These are phyloP conservation scores for Tichodroma muraria DNA, from an alignment of 2,113 vertebrate species.

Conservation along the genomic window DNA sequence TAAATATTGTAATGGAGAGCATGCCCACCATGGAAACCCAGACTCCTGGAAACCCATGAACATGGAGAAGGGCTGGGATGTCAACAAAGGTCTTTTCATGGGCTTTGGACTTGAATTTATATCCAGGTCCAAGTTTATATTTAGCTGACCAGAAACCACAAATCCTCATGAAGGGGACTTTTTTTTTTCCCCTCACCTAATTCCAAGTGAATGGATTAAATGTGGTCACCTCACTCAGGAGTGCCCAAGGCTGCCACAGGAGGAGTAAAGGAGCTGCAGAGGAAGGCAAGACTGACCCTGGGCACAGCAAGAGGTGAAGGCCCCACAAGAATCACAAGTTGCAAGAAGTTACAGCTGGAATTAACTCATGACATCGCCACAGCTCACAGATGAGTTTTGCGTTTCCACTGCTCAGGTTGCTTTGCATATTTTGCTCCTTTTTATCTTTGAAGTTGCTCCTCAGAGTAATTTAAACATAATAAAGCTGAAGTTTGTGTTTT, in stretches of 20 bases:
- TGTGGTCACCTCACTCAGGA: background rate
- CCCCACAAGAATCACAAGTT: background rate
- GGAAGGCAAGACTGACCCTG: background rate
- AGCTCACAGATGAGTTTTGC: background rate
- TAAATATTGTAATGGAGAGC: background rate
- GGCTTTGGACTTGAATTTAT: too few relatives aligned
- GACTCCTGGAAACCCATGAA: background rate
- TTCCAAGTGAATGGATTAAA: background rate
- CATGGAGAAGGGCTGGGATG: background rate
- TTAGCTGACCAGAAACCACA: background rate
- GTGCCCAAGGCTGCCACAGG: rapidly evolving
- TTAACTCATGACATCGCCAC: background rate
- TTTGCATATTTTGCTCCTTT: background rate
- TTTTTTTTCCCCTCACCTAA: background rate
- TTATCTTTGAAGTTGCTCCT: background rate
- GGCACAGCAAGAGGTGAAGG: background rate
- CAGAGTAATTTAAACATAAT: background rate
- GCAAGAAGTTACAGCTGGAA: background rate
- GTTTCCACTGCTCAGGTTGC: background rate
- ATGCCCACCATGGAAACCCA: rapidly evolving
- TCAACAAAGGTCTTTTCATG: background rate
- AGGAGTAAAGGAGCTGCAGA: background rate
- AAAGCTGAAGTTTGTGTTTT: background rate
- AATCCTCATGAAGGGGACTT: background rate
- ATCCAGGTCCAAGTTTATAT: background rate